Base-by-base conservation (phyloP, 2,113 vertebrate genomes). In the Chelonoidis abingdonii region DNA sequence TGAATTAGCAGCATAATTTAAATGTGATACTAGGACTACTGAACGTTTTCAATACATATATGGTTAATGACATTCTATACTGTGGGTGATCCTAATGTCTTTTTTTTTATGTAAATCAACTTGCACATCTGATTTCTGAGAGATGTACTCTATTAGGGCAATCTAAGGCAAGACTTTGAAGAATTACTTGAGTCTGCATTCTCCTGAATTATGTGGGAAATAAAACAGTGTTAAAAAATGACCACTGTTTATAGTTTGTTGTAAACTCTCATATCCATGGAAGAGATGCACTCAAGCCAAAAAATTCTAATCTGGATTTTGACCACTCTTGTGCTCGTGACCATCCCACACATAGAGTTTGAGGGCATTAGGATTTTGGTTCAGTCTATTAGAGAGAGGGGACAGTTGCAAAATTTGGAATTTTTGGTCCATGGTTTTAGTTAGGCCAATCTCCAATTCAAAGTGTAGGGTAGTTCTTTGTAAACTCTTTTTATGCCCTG, bases 121-220 rank as follows among this genome's bases (percentile, higher is more conserved):
- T 89, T 94, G 92, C 79, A 79, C 25, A 24, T 92, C 78, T 87
- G 50, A 1, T 89, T 92, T 94, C 78, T 84, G 21, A 90, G 89
- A 96, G 62, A 78, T 95, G 17, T 22, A 0, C 80, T 95, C 96
- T 91, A 22, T 92, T 94, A 93, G 52, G 52, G 47, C 96, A 87
- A 82, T 53, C 79, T 94, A 89, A 93, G 86, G 87, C 86, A 96
- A 89, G 16, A 85, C 69, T 94, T 76, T 87, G 62, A 85, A 92
- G 75, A 95, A 91, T 89, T 97, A 95, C 94, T 97, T 95, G 93
- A 97, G 94, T 95, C 78, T 95, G 10, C 94, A 52, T 89, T 97
- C 57, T 47, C 89, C n/a, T 92, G 80, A 94, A 94, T 93, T 93
- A 88, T 92, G 87, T 90, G 62, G 25, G 92, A 95, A 92, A 59